Base-by-base conservation (phyloP, 2,888 invertebrate species). In the Chelonus formosanus region DNA sequence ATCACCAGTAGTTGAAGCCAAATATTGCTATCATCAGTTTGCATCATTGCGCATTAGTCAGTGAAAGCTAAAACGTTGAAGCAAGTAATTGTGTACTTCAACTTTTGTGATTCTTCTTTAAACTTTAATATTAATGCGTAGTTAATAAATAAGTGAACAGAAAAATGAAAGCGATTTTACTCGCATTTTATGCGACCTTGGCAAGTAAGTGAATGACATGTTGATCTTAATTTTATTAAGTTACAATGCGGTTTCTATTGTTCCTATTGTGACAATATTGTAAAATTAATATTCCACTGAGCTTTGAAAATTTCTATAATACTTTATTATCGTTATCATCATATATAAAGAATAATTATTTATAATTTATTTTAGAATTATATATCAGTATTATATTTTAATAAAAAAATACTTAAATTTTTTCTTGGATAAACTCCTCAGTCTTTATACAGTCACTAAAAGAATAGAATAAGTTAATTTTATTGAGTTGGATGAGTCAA, bases 131-230 rank as follows among this genome's bases (percentile, higher is more conserved):
- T 10, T 34, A 44, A 8, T 44, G 53, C 61, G 57, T 8, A 43
- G 7, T 20, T 34, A 48, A 20, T 2, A 44, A 48, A 20, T 7
- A 34, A 35, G 3, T 34, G 31, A 47, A 32, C n/a, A 3, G 47
- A 68, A 84, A 76, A 69, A 86, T 86, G 86, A 84, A 81, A 74
- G 70, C 74, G 71, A 72, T 76, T 45, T 70, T 80, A 67, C 71
- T 82, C 76, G 85, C 84, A 84, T 79, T 86, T 45, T 78, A 85
- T 83, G 85, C 85, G 80, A 75, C 84, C 72, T 71, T 86, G 71
- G 83, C 83, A 79, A 85, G 86, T 86, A 76, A 85, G 85, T 80
- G 61, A 58, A 8, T 69, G 34, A 31, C 5, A 40, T 50, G 52
- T n/a, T 47, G 36, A 20, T 35, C n/a, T 43, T 59, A 62, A 44